These are phyloP conservation scores for Mongoloraphidia duomilia DNA, from an alignment of 2,888 invertebrate species.

Conservation along the genomic window DNA sequence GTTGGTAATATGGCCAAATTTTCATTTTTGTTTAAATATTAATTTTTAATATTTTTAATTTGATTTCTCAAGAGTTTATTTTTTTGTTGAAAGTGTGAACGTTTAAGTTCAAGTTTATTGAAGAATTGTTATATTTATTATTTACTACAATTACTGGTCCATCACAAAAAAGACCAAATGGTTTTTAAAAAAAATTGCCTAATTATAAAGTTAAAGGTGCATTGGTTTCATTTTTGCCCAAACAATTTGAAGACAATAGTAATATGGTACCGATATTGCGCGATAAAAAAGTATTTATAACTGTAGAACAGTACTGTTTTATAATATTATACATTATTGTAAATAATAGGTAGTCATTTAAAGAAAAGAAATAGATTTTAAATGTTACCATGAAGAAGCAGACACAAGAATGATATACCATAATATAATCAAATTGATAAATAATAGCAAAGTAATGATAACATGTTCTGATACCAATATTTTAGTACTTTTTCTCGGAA, in stretches of 20 bases:
- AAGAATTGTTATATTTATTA: constrained; percentile 17
- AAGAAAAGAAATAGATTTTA: constrained; percentile 4
- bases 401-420: constrained; percentile 11
- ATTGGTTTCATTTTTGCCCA: constrained; percentile 12
- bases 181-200: constrained; percentile 15
- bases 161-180: constrained; percentile 14
- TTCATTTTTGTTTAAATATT: too few species aligned
- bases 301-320: constrained; percentile 6
- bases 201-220: constrained; percentile 17
- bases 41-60: too few species aligned
- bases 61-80: too few species aligned
- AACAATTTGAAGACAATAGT: constrained; percentile 12
- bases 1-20: too few species aligned
- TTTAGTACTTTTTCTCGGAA: constrained; percentile 10
- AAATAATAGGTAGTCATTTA: constrained; percentile 1
- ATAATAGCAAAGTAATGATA: constrained; percentile 8
- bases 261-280: constrained; percentile 12
- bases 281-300: constrained; percentile 9
- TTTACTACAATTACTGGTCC: constrained; percentile 15
- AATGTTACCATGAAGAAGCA: constrained; percentile 11
- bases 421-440: constrained; percentile 7
- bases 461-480: constrained; percentile 12
- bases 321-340: not conserved
- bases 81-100: too few species aligned
- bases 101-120: too few species aligned